phyloP scores from a whole-genome alignment of 2,113 vertebrate species.

The Fukomys damarensis region DNA sequence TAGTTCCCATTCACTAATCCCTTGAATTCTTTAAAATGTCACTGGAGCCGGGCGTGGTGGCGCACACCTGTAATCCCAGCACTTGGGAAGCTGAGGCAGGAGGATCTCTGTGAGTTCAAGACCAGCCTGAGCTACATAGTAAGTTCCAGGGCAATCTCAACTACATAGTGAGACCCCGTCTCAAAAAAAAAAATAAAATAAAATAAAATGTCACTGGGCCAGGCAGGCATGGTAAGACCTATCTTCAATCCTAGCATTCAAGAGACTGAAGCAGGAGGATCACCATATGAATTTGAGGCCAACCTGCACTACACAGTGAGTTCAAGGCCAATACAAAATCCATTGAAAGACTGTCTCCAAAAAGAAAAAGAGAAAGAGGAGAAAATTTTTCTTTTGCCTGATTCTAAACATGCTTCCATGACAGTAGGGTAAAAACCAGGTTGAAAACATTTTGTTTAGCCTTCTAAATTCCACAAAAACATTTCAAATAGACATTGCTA shows the following conservation, averaged over 20 bases:
- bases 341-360: not conserved
- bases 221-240: too few relatives aligned
- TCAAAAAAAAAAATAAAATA: not conserved
- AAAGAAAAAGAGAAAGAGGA: not conserved
- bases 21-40: not conserved
- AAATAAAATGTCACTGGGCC: not conserved
- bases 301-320: too few relatives aligned
- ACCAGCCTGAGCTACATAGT: not conserved
- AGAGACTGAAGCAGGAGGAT: too few relatives aligned
- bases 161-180: not conserved
- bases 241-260: too few relatives aligned
- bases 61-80: not conserved
- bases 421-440: not conserved
- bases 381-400: not conserved
- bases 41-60: not conserved
- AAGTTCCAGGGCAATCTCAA: not conserved
- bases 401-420: not conserved
- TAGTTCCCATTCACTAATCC: not conserved
- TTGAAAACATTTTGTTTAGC: not conserved
- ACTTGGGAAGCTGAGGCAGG: not conserved
- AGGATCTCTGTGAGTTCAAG: not conserved
- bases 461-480: not conserved
- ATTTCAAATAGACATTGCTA: not conserved
- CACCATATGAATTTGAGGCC: too few relatives aligned
- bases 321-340: too few relatives aligned